Base-by-base conservation (phyloP, 2,888 invertebrate species). In the Dexiosoma caninum region DNA sequence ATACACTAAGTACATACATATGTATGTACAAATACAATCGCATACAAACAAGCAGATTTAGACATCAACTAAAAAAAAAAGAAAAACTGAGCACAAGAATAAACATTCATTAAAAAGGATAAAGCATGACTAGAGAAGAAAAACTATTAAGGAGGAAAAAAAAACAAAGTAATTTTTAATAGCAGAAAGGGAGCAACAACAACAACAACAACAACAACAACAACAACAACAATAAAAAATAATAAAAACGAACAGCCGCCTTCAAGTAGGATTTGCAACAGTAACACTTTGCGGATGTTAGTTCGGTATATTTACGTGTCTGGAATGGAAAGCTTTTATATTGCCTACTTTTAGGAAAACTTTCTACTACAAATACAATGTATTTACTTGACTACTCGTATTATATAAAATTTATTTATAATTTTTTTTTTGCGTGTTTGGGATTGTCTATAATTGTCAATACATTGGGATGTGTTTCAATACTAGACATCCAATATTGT, bases 261-360 rank as follows among this genome's bases (percentile, higher is more conserved):
- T 37, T 46, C 6, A 37, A 59, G 12, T 30, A 49, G 59, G 16
- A 10, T 42, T 23, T 10, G 14, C 8, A 23, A 35, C n/a, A 32
- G 44, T 16, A 35, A 53, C 35, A 23, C 19, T 64, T 35, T 5
- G 8, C 19, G 7, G 30, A 27, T 42, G 30, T 27, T 30, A n/a
- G 12, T 2, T 32, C 10, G 16, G 44, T 19, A 44, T 4, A 7
- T 60, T 46, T 49, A 35, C 32, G 32, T 64, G 21, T 19, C 12
- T 27, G 70, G 9, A 49, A 27, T 23, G 16, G 37, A 14, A 16
- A 57, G 32, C 42, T 35, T 40, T 59, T 44, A 1, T 30, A 66
- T 66, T 66, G 75, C 75, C 69, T 69, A 69, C 57, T 69, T 75
- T 51, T 51, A 57, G 79, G 62, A 9, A 19, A 51, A 3, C 14